phyloP scores from a whole-genome alignment of 1,140 invertebrate species.

The Berghia stephanieae region DNA sequence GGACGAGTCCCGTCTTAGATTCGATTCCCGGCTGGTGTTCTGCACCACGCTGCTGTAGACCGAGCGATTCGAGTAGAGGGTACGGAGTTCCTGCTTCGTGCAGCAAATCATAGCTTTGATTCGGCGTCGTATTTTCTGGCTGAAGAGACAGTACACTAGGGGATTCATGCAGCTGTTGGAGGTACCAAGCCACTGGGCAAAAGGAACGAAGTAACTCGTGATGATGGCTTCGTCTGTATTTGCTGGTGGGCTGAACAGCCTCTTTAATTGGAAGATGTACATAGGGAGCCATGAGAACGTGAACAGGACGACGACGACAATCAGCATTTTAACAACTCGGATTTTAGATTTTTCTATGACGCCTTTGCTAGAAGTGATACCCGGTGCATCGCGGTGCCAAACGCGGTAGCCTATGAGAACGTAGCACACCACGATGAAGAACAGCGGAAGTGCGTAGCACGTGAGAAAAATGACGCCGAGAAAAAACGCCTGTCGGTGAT shows the following conservation, averaged over 20 bases:
- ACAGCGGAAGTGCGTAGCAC: constrained; percentile 92
- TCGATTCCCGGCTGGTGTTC: too few species aligned
- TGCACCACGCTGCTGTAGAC: constrained; percentile 39
- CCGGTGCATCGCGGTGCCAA: constrained; percentile 85
- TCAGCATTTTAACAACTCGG: constrained; percentile 92
- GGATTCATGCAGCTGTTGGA: constrained; percentile 98
- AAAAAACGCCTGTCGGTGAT: constrained; percentile 85
- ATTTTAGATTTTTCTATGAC: constrained; percentile 64
- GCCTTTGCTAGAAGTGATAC: constrained; percentile 59
- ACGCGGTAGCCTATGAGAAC: constrained; percentile 92
- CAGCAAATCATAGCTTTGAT: constrained; percentile 70
- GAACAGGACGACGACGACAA: constrained; percentile 93
- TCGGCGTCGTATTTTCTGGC: constrained; percentile 91
- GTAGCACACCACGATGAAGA: constrained; percentile 91
- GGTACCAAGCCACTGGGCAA: constrained; percentile 95
- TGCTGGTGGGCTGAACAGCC: constrained; percentile 37
- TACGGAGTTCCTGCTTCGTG: constrained; percentile 15
- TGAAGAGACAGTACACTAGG: constrained; percentile 96
- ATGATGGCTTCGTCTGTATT: constrained; percentile 72
- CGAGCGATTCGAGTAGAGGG: constrained; percentile 19
- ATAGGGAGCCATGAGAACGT: constrained; percentile 94
- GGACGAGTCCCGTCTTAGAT: too few species aligned
- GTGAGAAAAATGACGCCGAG: constrained; percentile 87
- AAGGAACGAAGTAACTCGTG: constrained; percentile 81
- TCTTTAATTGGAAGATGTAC: constrained; percentile 71